Evolutionary conservation across 2,113 vertebrate species (phyloP), one percentile per base, ranked within the genome.

Genomic region (Rhodinocichla rosea): DNA sequence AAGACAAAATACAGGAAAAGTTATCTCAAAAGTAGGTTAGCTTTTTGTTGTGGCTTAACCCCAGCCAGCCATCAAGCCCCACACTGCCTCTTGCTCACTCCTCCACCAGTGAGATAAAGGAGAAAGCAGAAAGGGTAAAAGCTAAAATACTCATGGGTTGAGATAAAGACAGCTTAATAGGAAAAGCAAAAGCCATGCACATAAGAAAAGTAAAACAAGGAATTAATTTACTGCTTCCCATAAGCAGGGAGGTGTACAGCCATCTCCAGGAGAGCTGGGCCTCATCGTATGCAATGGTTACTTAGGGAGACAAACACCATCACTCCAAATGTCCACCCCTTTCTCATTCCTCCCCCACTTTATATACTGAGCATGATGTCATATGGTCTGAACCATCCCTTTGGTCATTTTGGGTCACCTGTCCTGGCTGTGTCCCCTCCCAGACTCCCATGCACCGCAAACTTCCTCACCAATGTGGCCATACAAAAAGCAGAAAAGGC

Each of bases 81-180:
- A 37, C 3, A 1, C 9, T 60, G 22, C 18, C 2, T 15, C 63
- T 60, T 0, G 0, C 17, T 52, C 22, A 4, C 11, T 33, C 63
- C 18, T 44, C 37, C 37, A 60, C 27, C 15, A 8, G 18, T 37
- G 45, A 60, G 63, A 37, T 33, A 52, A 44, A 6, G 11, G 33
- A 68, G 73, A 33, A 9, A 52, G 28, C 10, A 69, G 53, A 19
- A 69, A 60, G 11, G 18, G 18, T 45, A 27, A 60, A 68, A 86
- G 21, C 14, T 44, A 22, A 52, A 68, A 68, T 45, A 28, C 39
- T 52, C 8, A 23, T 39, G 18, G 22, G 4, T 23, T 60, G 53
- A 44, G 16, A 33, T 52, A 27, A 76, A 44, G 33, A 68, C 44
- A 68, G 37, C 28, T 44, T 52, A 77, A 33, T 28, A 39, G 39